These are phyloP conservation scores for Pseudorhiza aurosa DNA, from an alignment of 30 jellyfish, hydroid and myxozoan genomes.

Conservation along the genomic window DNA sequence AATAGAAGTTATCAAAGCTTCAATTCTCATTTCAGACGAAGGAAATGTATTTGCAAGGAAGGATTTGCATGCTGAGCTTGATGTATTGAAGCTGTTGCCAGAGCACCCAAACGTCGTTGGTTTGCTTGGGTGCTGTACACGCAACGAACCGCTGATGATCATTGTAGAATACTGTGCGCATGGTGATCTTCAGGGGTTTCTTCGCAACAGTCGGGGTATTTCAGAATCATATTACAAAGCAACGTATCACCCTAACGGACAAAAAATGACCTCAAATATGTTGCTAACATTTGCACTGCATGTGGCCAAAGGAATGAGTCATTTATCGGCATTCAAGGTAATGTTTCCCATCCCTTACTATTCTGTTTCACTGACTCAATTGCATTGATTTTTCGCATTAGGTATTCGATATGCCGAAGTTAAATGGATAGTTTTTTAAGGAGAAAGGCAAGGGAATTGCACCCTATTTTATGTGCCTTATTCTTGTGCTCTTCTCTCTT, in stretches of 20 bases:
- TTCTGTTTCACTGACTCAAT: too few relatives aligned
- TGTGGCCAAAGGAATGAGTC: conserved; percentile 90
- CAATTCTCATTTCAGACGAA: conserved; percentile 47
- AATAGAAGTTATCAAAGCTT: too few relatives aligned
- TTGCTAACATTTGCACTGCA: conserved; percentile 88
- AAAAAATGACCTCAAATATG: conserved; percentile 86
- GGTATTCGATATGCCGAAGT: too few relatives aligned
- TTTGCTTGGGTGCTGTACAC: conserved; percentile 91
- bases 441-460: too few relatives aligned
- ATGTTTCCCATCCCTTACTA: background rate
- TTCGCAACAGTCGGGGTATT: conserved; percentile 93
- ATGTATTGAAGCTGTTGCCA: conserved; percentile 88
- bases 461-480: too few relatives aligned
- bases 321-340: conserved; percentile 88
- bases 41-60: conserved; percentile 83
- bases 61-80: conserved; percentile 89
- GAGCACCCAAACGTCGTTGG: conserved; percentile 94
- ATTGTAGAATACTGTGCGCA: conserved; percentile 95
- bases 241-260: conserved; percentile 69
- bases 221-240: conserved; percentile 81
- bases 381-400: too few relatives aligned
- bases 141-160: conserved; percentile 84
- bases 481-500: too few relatives aligned
- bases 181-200: conserved; percentile 96
- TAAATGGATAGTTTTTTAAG: too few relatives aligned